These are phyloP conservation scores for Agrochola macilenta DNA, from an alignment of 2,888 invertebrate species.

Conservation along the genomic window DNA sequence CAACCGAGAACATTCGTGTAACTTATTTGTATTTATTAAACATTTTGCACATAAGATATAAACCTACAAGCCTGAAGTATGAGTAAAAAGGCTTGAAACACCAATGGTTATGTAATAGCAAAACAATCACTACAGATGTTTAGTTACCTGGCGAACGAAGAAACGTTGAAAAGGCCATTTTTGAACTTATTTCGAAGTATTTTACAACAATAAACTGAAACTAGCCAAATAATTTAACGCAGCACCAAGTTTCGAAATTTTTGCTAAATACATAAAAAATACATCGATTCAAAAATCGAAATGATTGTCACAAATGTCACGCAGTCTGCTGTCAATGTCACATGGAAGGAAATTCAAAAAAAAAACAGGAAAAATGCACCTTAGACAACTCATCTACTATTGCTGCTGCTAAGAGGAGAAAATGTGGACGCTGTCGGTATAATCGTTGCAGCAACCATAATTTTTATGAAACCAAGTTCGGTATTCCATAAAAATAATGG, in stretches of 20 bases:
- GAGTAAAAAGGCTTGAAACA: constrained; percentile 33
- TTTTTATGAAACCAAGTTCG: too few species aligned
- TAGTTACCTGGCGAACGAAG: constrained; percentile 83
- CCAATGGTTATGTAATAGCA: constrained; percentile 83
- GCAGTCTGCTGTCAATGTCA: constrained; percentile 11
- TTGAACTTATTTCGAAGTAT: constrained; percentile 15
- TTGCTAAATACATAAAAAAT: constrained; percentile 27
- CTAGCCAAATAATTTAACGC: constrained; percentile 33
- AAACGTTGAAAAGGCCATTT: constrained; percentile 87
- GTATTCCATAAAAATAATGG: background rate
- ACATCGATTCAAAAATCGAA: constrained; percentile 54
- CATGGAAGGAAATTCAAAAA: background rate
- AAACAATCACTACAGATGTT: constrained; percentile 53
- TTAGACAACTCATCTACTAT: too few species aligned
- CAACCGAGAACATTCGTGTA: background rate
- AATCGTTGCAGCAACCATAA: background rate
- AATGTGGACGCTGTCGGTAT: background rate
- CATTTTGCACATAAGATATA: background rate
- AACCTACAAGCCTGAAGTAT: background rate
- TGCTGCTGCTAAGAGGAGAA: background rate
- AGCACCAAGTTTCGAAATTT: constrained; percentile 52
- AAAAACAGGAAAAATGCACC: background rate
- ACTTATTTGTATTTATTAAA: too few species aligned
- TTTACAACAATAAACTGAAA: constrained; percentile 18
- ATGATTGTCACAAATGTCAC: background rate